phyloP scores from a whole-genome alignment of 2,113 vertebrate species.

The Alouatta palliata region DNA sequence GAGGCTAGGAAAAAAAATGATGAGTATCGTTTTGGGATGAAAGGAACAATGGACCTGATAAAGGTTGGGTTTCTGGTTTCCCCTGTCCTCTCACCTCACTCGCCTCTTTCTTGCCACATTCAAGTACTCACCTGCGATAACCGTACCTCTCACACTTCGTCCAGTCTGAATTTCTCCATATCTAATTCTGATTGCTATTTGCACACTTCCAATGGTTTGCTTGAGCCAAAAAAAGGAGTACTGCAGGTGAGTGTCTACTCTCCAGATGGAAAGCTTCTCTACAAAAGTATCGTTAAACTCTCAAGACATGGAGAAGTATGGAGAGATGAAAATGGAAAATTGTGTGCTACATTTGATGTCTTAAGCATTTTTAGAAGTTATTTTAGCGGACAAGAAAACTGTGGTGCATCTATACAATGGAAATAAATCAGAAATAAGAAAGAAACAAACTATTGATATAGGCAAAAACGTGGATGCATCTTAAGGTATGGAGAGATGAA shows the following conservation, averaged over 20 bases:
- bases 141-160: not conserved
- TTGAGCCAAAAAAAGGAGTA: not conserved
- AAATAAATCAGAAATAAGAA: not conserved
- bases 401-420: not conserved
- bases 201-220: not conserved
- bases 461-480: not conserved
- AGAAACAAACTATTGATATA: not conserved
- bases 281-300: not conserved
- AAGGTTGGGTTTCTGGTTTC: too few species aligned
- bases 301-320: not conserved
- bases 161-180: too few species aligned
- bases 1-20: not conserved
- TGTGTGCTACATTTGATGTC: not conserved
- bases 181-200: too few species aligned
- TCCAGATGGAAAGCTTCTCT: not conserved
- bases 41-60: not conserved
- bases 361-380: not conserved
- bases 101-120: too few species aligned
- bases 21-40: too few species aligned
- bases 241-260: not conserved
- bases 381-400: not conserved
- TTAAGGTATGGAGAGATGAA: not conserved
- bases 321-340: not conserved
- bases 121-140: not conserved
- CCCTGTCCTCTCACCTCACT: too few species aligned